These are phyloP conservation scores for Hydra vulgaris DNA, from an alignment of 30 jellyfish, hydroid and myxozoan species.

Conservation along the genomic window DNA sequence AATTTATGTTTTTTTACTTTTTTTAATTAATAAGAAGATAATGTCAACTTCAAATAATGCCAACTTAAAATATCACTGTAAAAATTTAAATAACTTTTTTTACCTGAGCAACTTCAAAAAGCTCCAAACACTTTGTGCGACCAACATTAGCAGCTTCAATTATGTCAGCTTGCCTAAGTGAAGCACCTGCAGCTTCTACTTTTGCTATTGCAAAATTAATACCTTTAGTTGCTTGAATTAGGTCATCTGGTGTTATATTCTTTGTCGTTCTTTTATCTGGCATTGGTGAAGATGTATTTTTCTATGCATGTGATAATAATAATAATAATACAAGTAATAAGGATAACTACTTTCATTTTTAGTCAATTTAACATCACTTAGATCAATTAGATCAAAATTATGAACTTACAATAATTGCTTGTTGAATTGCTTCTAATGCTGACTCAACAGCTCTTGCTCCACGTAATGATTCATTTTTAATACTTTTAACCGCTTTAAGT, in stretches of 20 bases:
- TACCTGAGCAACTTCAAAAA: constrained; percentile 76
- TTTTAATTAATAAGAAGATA: neutral
- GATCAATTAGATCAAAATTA: too few species aligned
- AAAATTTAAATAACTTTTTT: too few species aligned
- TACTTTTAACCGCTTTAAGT: constrained; percentile 76
- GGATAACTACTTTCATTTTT: too few species aligned
- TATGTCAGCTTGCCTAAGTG: constrained; percentile 68
- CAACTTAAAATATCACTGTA: too few species aligned
- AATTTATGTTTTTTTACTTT: neutral
- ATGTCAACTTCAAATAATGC: too few species aligned
- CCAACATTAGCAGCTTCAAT: constrained; percentile 89
- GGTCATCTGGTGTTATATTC: constrained; percentile 80
- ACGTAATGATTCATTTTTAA: constrained; percentile 70
- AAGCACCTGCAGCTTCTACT: constrained; percentile 81
- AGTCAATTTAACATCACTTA: too few species aligned
- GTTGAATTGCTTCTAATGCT: constrained; percentile 70
- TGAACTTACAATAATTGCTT: constrained; percentile 34
- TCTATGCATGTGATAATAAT: too few species aligned
- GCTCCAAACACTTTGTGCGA: constrained; percentile 66
- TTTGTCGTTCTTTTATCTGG: too few species aligned
- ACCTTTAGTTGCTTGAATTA: constrained; percentile 67
- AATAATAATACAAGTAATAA: too few species aligned
- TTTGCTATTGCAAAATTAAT: constrained; percentile 81
- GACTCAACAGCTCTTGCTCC: constrained; percentile 80
- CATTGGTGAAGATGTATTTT: too few species aligned